Percentiles rank a stretch among this genome's conserved stretches.
These are phyloP conservation scores for Ctenochaetus hawaiiensis DNA, from an alignment of 2,797 vertebrate species.

Conservation along the genomic window DNA sequence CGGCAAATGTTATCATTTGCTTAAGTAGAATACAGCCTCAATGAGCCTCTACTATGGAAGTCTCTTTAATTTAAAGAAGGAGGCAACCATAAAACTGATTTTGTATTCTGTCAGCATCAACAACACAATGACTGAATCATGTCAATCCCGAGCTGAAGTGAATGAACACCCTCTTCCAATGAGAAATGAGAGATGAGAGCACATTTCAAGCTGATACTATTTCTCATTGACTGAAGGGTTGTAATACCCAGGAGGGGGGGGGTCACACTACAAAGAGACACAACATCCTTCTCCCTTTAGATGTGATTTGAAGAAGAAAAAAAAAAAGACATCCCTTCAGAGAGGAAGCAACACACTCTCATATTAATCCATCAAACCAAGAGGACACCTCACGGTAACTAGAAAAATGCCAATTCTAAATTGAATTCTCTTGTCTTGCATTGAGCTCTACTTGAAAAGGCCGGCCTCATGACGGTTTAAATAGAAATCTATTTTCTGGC, in stretches of 20 bases:
- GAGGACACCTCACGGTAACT: slow-evolving; percentile 26
- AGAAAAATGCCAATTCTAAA: slow-evolving; percentile 66
- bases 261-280: slow-evolving; percentile 56
- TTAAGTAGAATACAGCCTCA: background rate
- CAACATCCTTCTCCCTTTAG: slow-evolving; percentile 49
- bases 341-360: slow-evolving; percentile 41
- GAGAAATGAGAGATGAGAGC: slow-evolving; percentile 45
- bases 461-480: slow-evolving; percentile 77
- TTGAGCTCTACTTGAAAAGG: slow-evolving; percentile 72
- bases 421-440: slow-evolving; percentile 67
- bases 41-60: background rate
- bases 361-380: slow-evolving; percentile 72
- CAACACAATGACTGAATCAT: slow-evolving; percentile 27
- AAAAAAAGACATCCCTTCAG: slow-evolving; percentile 35
- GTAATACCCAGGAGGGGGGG: slow-evolving; percentile 39
- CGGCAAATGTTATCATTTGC: background rate
- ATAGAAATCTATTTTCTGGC: slow-evolving; percentile 80
- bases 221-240: slow-evolving; percentile 56
- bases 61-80: slow-evolving; percentile 10
- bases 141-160: slow-evolving; percentile 9
- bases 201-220: slow-evolving; percentile 56
- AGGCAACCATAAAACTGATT: slow-evolving; percentile 35
- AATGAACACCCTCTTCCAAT: slow-evolving; percentile 51
- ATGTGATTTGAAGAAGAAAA: slow-evolving; percentile 35
- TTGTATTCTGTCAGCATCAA: slow-evolving; percentile 46